Base-by-base conservation (phyloP, 2,888 invertebrate genomes). In the Synanthedon andrenaeformis region DNA sequence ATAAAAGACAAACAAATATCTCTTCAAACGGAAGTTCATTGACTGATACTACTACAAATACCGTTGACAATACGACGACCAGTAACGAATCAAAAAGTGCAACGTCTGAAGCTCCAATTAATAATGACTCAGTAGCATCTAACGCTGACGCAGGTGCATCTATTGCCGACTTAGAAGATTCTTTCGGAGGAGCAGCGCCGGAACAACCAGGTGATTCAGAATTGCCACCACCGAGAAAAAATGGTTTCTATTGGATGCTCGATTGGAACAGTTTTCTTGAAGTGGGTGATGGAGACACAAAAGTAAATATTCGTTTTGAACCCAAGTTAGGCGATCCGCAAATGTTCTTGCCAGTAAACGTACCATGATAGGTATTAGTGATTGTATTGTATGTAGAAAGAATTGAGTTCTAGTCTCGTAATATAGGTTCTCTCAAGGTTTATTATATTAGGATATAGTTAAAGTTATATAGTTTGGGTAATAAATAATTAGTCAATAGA, bases 241-340 rank as follows among this genome's bases (percentile, higher is more conserved):
- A 92, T 56, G 96, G 95, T 0, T 92, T 95, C 61, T 96, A 95
- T 70, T 95, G 95, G 82, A 89, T 95, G 68, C 87, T 94, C 6
- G 96, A 96, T 70, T 95, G 95, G 94, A 95, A 96, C 68, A 91
- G 93, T 53, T 96, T 96, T 68, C 85, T 95, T 14, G 94, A 95
- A 78, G 94, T 95, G 3, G 95, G 95, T 11, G 93, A 93, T 19
- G 92, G 91, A 45, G 91, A 90, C 58, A 90, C 89, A 42, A 91
- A 93, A 79, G 93, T 95, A 0, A 93, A 94, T 65, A 90, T 96
- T 62, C 90, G 93, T 65, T 93, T 95, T 64, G 91, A 93, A 62
- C 95, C 95, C 0, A 94, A 93, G 82, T 89, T 92, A 49, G 95
- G 95, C 1, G 94, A 95, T 76, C 92, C 93, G 19, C 91, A 92